Evolutionary conservation across 2,113 vertebrate genomes (phyloP).

Genomic region (Malurus elegans): DNA sequence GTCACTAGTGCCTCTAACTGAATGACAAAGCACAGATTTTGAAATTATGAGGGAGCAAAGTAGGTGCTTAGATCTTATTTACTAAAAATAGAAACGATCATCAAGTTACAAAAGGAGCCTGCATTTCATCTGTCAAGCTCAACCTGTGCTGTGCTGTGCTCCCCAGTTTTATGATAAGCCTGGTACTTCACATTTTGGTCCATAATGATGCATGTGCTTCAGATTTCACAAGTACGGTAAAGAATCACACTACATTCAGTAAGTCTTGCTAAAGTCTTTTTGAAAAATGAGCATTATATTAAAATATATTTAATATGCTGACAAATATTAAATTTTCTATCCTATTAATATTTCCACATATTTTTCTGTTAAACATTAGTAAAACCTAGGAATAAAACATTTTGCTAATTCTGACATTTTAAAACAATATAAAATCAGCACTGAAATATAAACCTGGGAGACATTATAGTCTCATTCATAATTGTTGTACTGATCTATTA

Average conservation of each 20-base stretch:
- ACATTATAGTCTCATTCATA: not conserved
- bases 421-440: not conserved
- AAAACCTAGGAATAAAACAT: not conserved
- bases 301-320: not conserved
- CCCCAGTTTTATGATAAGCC: not conserved
- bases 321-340: not conserved
- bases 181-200: not conserved
- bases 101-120: not conserved
- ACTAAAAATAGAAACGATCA: constrained; percentile 28
- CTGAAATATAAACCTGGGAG: not conserved
- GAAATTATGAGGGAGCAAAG: constrained; percentile 46
- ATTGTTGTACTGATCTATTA: not conserved
- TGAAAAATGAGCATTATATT: not conserved
- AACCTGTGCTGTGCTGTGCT: not conserved
- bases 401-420: not conserved
- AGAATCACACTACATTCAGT: not conserved
- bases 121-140: not conserved
- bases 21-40: constrained; percentile 35
- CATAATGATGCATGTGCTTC: not conserved
- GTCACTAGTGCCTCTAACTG: not conserved
- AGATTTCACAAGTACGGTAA: not conserved
- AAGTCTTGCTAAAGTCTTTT: not conserved
- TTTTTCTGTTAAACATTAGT: not conserved
- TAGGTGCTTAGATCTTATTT: constrained; percentile 37
- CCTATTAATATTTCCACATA: not conserved